Evolutionary conservation across 23 tunicate genomes (phyloP).

Genomic region (Ciona savignyi): DNA sequence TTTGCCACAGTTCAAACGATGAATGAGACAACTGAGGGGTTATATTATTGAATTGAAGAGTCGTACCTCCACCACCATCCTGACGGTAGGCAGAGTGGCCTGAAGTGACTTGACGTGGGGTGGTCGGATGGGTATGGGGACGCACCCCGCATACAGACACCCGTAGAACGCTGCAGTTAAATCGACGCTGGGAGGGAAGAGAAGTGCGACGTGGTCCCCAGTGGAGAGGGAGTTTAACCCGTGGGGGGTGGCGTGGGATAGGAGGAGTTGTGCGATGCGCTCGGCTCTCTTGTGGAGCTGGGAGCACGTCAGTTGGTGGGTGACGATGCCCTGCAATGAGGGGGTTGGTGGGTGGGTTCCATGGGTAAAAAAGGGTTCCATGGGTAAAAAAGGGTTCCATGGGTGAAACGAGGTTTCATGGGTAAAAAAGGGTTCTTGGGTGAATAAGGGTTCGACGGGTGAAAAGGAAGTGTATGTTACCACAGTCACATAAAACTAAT

Average conservation of each 20-base stretch:
- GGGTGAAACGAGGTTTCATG: too few relatives aligned
- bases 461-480: too few relatives aligned
- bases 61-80: slow-evolving; percentile 68
- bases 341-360: too few relatives aligned
- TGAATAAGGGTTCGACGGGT: too few relatives aligned
- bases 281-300: slow-evolving; percentile 91
- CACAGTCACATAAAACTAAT: too few relatives aligned
- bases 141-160: slow-evolving; percentile 81
- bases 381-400: too few relatives aligned
- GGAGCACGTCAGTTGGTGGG: slow-evolving; percentile 51
- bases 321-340: slow-evolving; percentile 44
- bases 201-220: slow-evolving; percentile 70
- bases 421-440: too few relatives aligned
- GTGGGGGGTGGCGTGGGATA: slow-evolving; percentile 22
- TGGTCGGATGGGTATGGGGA: slow-evolving; percentile 82
- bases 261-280: slow-evolving; percentile 69
- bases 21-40: too few relatives aligned
- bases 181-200: slow-evolving; percentile 88
- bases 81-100: slow-evolving; percentile 63
- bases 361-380: too few relatives aligned
- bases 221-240: slow-evolving; percentile 40
- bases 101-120: slow-evolving; percentile 37
- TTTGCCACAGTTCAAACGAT: too few relatives aligned
- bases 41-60: too few relatives aligned
- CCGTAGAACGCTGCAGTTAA: slow-evolving; percentile 78